Base-by-base conservation (phyloP, 2,888 invertebrate genomes). In the Orthonevra nobilis region DNA sequence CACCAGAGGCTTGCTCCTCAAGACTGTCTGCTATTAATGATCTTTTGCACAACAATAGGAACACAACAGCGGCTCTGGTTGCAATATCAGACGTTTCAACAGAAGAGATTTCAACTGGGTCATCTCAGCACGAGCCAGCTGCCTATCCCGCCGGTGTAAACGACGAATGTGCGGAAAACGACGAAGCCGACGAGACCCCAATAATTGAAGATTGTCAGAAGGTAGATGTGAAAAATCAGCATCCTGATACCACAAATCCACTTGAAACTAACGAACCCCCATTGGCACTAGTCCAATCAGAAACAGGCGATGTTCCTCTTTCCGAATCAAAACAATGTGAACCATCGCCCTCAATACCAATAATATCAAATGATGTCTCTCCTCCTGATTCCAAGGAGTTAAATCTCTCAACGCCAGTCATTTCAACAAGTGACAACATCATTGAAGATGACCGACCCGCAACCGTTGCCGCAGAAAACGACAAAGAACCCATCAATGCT, bases 1-100 rank as follows among this genome's bases (percentile, higher is more conserved):
- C 87, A 15, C 85, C 87, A 20, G 82, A 84, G 38, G 83, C 85
- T 73, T 87, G 87, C 74, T 87, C 87, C 64, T 84, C 86, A 40
- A 85, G 87, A 42, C 79, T 88, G 12, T 86, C 87, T n/a, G 87
- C 86, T 79, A 87, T 89, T 23, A 87, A 88, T 75, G 86, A 89
- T 84, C 83, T 88, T 61, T 69, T 89, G 52, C 87, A 87, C 70
- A 87, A 86, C 69, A 88, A 86, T 85, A 86, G 88, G 1, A 88
- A 84, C 81, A 85, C 87, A 12, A 85, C 86, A n/a, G 83, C 85
- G 30, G 85, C 87, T 2, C 68, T 86, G 50, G 85, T 87, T 19
- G 86, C 86, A 14, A 84, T 86, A 3, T 42, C 72, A 5, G 28
- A 70, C 38, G 15, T 61, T 9, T 17, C 54, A 7, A 28, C 34